phyloP scores from a whole-genome alignment of 1,140 invertebrate genomes.

The Sarcophaga peregrina region DNA sequence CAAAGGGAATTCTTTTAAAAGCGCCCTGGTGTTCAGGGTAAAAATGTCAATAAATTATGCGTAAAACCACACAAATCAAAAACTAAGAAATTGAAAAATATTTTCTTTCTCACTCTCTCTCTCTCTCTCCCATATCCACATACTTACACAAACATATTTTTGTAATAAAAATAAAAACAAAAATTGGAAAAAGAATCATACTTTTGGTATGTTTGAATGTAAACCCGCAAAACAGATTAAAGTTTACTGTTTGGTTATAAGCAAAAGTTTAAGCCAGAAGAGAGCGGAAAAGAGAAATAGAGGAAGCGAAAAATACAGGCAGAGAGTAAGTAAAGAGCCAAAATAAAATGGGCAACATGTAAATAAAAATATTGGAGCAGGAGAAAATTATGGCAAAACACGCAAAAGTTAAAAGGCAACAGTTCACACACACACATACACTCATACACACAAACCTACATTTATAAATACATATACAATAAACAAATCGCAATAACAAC shows the following conservation, averaged over 20 bases:
- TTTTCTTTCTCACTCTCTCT: background rate
- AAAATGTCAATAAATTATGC: conserved; percentile 41
- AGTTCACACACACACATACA: background rate
- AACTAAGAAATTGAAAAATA: conserved; percentile 31
- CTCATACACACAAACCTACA: background rate
- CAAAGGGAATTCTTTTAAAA: background rate
- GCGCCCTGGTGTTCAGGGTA: conserved; percentile 35
- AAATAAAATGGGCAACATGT: conserved; percentile 26
- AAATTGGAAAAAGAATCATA: too few relatives aligned
- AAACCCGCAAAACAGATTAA: too few relatives aligned
- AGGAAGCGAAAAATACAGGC: background rate
- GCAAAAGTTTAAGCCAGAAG: background rate
- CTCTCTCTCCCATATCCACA: too few relatives aligned
- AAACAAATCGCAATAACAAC: background rate
- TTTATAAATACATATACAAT: background rate
- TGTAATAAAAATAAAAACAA: too few relatives aligned
- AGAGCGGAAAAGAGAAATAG: background rate
- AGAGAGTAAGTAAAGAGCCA: background rate
- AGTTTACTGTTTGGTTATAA: background rate
- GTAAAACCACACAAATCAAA: conserved; percentile 41
- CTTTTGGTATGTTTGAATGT: too few relatives aligned
- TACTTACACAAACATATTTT: too few relatives aligned
- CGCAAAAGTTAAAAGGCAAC: conserved; percentile 36
- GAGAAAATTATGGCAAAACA: conserved; percentile 38
- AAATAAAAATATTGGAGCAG: conserved; percentile 17